Evolutionary conservation across 2,113 vertebrate genomes (phyloP).

Genomic region (Drymodes brunneopygia): DNA sequence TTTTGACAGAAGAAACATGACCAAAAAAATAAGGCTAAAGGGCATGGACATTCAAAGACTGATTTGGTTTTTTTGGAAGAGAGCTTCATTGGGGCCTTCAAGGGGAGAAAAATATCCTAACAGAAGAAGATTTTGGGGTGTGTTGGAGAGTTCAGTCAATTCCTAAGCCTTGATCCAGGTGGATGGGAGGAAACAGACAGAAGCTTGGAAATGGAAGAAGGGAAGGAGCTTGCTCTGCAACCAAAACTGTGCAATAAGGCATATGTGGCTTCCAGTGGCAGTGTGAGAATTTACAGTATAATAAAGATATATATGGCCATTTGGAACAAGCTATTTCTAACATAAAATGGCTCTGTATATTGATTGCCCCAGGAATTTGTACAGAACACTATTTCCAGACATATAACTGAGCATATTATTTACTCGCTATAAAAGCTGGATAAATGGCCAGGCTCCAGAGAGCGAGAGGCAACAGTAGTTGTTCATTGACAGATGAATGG

Average conservation of each 20-base stretch:
- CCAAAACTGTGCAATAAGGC: neutral
- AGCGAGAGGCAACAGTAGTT: neutral
- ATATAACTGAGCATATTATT: conserved; percentile 58
- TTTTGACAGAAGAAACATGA: neutral
- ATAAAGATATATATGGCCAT: conserved; percentile 60
- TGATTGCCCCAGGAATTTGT: conserved; percentile 59
- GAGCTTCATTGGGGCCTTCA: neutral
- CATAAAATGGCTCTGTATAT: conserved; percentile 49
- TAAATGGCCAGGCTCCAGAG: conserved; percentile 48
- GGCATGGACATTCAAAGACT: neutral
- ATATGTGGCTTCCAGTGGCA: conserved; percentile 40
- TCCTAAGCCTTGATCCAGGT: neutral
- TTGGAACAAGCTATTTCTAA: conserved; percentile 65
- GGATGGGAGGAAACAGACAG: neutral
- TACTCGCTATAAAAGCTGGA: conserved; percentile 49
- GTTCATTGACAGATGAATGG: conserved; percentile 15
- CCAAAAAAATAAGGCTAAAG: neutral
- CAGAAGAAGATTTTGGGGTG: neutral
- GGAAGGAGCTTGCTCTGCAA: neutral
- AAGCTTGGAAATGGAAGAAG: neutral
- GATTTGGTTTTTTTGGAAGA: neutral
- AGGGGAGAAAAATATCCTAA: neutral
- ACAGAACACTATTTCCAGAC: conserved; percentile 59
- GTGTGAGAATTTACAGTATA: conserved; percentile 51
- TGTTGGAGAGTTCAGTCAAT: neutral